Base-by-base conservation (phyloP, 35 echinoderm and acorn worm species). In the Patiria miniata region DNA sequence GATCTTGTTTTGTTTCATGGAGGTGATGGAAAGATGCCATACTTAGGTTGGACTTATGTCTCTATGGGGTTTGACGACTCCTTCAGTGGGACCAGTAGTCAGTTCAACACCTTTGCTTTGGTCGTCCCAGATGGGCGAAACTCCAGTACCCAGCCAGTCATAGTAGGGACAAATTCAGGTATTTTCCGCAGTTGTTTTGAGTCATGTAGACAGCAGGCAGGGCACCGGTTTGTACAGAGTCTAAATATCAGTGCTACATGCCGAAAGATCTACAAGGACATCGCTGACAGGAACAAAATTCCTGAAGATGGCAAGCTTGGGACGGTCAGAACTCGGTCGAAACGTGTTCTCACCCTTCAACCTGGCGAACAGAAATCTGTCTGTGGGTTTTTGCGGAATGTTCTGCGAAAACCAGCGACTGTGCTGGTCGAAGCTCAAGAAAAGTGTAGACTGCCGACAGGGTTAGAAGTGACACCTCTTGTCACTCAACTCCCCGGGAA, bases 1-100 rank as follows among this genome's bases (percentile, higher is more conserved):
- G 93, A 94, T 44, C 60, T 94, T 29, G 57, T 87, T 16, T 19
- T 94, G 33, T 82, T 73, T 29, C 93, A 94, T 90, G 93, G 93
- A 21, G 87, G 93, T 21, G 93, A 57, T 39, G 93, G 88, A 17
- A 86, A 29, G 18, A 90, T 94, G 0, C 93, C 93, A 22, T 90
- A 94, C 40, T 50, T 87, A 6, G 88, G 93, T 4, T 94, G 83
- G 83, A 90, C 87, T 23, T 55, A 81, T 3, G 32, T 94, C 1
- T 26, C 10, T 7, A 40, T 89, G 16, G 76, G 76, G 0, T 86
- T 94, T 52, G 6, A 58, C 2, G 22, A 78, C 18, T 7, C 51
- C 2, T 94, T 85, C 53, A 54, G 9, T 18, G 92, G 92, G 21
- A 90, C 87, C 16, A 60, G 53, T 26, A 37, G 39, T 2, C 26